These are phyloP conservation scores for Hippolais icterina DNA, from an alignment of 2,113 vertebrate species.

Conservation along the genomic window DNA sequence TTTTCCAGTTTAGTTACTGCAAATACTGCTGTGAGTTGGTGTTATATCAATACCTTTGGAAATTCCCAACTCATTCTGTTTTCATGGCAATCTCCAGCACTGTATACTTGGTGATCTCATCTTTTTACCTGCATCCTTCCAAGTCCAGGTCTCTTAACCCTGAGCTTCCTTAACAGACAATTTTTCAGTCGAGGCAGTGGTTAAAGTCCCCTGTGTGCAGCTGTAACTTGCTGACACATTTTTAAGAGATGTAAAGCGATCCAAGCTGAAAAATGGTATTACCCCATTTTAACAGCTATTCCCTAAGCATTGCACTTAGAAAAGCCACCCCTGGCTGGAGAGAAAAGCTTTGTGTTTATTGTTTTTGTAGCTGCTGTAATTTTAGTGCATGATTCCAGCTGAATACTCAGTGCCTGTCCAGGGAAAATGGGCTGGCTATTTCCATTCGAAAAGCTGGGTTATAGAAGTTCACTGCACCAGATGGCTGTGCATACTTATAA, in stretches of 20 bases:
- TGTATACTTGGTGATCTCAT: background rate
- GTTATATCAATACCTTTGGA: background rate
- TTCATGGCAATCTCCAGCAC: background rate
- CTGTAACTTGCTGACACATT: background rate
- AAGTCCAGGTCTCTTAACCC: background rate
- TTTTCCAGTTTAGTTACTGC: background rate
- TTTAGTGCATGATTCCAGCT: background rate
- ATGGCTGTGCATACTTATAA: constrained; percentile 49
- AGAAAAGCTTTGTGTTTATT: background rate
- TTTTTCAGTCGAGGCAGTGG: background rate
- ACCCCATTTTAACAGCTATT: background rate
- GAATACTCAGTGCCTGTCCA: background rate
- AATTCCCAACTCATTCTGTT: background rate
- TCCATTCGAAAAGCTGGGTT: constrained; percentile 54
- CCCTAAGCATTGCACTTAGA: background rate
- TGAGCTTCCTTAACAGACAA: background rate
- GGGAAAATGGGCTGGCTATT: background rate
- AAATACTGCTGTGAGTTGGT: background rate
- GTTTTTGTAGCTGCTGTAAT: background rate
- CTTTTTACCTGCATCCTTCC: background rate
- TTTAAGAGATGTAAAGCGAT: background rate
- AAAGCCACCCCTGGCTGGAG: background rate
- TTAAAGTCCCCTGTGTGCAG: background rate
- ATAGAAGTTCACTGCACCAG: constrained; percentile 54
- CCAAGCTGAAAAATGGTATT: background rate